Conservation (phyloP, 2,797 vertebrate species). For the Halcyon chelicuti region DNA sequence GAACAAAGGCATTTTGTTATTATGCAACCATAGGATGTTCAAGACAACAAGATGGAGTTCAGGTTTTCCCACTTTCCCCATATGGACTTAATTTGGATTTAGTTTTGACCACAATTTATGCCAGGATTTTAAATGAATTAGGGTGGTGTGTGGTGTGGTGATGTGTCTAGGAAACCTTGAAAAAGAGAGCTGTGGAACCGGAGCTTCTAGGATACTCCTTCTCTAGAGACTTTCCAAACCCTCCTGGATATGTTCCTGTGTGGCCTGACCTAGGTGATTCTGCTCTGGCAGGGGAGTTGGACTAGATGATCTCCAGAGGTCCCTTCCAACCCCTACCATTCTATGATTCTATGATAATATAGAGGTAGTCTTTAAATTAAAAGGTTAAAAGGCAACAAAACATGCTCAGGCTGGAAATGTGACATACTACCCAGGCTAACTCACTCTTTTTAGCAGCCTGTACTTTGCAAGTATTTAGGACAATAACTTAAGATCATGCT, state of each 20-base stretch:
- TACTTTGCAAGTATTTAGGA: not conserved
- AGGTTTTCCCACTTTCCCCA: slow-evolving; percentile 33
- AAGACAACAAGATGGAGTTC: slow-evolving; percentile 70
- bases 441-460: not conserved
- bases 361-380: not conserved
- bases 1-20: slow-evolving; percentile 83
- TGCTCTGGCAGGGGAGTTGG: too few species aligned
- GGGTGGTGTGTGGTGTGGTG: not conserved
- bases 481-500: not conserved
- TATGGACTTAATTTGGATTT: slow-evolving; percentile 42
- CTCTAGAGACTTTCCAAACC: too few species aligned
- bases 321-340: too few species aligned
- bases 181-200: not conserved
- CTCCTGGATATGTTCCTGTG: too few species aligned
- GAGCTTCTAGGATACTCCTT: not conserved
- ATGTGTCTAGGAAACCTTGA: not conserved
- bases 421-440: not conserved
- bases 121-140: slow-evolving; percentile 5
- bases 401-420: not conserved
- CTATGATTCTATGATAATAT: not conserved
- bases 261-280: too few species aligned
- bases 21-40: slow-evolving; percentile 74
- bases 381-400: not conserved
- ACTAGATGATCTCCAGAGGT: too few species aligned
- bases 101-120: slow-evolving; percentile 23